Percentiles rank a stretch among this genome's conserved stretches.
These are phyloP conservation scores for Sapajus apella DNA, from an alignment of 2,113 vertebrate species.

Conservation along the genomic window DNA sequence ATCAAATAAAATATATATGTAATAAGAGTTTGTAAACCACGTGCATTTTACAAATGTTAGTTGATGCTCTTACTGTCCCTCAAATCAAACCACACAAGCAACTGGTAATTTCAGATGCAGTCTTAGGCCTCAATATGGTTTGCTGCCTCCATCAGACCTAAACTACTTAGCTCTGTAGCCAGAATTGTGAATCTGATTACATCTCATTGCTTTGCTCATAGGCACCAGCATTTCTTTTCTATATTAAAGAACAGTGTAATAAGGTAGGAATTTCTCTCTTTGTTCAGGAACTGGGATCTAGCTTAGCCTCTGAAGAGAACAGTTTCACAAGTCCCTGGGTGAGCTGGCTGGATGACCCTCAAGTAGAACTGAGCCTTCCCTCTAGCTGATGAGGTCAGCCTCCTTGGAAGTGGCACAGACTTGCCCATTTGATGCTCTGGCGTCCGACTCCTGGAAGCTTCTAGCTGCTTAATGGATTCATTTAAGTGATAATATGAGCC, in stretches of 20 bases:
- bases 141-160: neutral
- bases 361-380: neutral
- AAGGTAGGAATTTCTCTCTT: neutral
- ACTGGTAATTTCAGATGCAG: accelerated
- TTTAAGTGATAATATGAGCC: constrained; percentile 76
- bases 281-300: neutral
- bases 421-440: constrained; percentile 43
- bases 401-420: neutral
- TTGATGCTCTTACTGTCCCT: neutral
- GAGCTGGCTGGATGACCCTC: neutral
- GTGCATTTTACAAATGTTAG: neutral
- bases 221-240: neutral
- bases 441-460: constrained; percentile 70
- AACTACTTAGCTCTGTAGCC: neutral
- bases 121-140: accelerated
- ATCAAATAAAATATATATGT: neutral
- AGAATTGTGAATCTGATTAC: constrained; percentile 14
- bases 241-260: neutral
- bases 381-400: neutral
- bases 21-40: neutral
- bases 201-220: neutral
- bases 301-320: neutral
- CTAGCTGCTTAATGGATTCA: constrained; percentile 76
- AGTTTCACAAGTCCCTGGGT: neutral
- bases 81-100: neutral